Base-by-base conservation (phyloP, 2,797 vertebrate species). In the Menidia menidia region DNA sequence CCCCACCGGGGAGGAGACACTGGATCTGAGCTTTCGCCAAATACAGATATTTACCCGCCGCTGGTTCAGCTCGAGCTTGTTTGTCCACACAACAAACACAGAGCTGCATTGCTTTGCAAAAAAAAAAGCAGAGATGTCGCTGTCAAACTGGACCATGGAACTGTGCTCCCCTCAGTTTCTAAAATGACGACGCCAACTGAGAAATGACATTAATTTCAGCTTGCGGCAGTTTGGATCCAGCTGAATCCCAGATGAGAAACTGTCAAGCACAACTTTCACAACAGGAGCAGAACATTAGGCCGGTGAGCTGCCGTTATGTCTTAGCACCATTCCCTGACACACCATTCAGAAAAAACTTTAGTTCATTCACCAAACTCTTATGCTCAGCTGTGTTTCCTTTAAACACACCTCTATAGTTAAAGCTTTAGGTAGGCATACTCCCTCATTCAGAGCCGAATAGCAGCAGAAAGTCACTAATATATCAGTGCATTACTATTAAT, bases 81-180 rank as follows among this genome's bases (percentile, higher is more conserved):
- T 72, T 54, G 77, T 68, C 64, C 53, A 42, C n/a, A 77, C 73
- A 60, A 78, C 48, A 54, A 71, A 59, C 61, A 72, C 19, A 52
- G 6, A 79, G 19, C 41, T 60, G 70, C 60, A 81, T 62, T 30
- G 30, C 51, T 78, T 63, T 43, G 32, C 31, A 25, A 25, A 25
- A 42, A 35, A 32, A 32, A 56, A 14, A 25, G 12, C 6, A 72
- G 16, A 44, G 57, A 42, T 60, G 60, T 60, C n/a, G 52, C 73
- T 30, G 65, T 62, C 53, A 52, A 67, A 81, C 19, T 2, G 19
- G 11, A 30, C 10, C 48, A 30, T 51, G 48, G 48, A 51, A 50
- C 48, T 25, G 25, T 19, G 18, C 10, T 19, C 25, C 3, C 18
- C 4, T 11, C 13, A 12, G 9, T 50, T 25, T 25, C 18, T 50